phyloP scores from a whole-genome alignment of 2,888 invertebrate genomes.

The Pollenia angustigena region DNA sequence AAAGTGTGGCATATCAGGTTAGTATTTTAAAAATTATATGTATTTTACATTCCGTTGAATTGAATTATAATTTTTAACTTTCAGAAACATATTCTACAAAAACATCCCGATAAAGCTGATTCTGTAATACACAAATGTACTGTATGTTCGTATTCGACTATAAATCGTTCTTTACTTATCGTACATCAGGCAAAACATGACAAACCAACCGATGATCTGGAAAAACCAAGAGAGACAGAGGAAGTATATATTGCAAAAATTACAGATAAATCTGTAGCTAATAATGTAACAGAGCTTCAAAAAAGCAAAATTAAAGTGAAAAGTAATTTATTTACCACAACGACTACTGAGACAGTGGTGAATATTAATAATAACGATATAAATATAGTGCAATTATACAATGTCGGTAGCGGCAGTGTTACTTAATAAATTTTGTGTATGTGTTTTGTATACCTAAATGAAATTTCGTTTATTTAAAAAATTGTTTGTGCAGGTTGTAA shows the following conservation, averaged over 20 bases:
- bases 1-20: conserved; percentile 90
- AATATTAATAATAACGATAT: conserved; percentile 40
- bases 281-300: conserved; percentile 54
- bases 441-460: not conserved
- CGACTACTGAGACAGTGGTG: conserved; percentile 6
- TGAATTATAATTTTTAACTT: conserved; percentile 50
- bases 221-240: not conserved
- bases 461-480: not conserved
- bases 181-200: conserved; percentile 82
- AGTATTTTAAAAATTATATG: conserved; percentile 27
- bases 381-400: conserved; percentile 58
- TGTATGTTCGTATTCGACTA: conserved; percentile 81
- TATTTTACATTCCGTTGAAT: not conserved
- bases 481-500: no score
- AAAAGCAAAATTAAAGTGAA: conserved; percentile 82
- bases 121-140: conserved; percentile 85
- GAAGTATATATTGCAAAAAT: not conserved
- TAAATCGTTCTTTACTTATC: conserved; percentile 81
- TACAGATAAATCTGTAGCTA: conserved; percentile 26
- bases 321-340: conserved; percentile 77
- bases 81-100: conserved; percentile 89
- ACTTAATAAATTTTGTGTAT: conserved; percentile 42
- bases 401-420: conserved; percentile 36
- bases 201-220: conserved; percentile 2
- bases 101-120: conserved; percentile 89